These are phyloP conservation scores for Charina bottae DNA, from an alignment of 2,113 vertebrate genomes.

Conservation along the genomic window DNA sequence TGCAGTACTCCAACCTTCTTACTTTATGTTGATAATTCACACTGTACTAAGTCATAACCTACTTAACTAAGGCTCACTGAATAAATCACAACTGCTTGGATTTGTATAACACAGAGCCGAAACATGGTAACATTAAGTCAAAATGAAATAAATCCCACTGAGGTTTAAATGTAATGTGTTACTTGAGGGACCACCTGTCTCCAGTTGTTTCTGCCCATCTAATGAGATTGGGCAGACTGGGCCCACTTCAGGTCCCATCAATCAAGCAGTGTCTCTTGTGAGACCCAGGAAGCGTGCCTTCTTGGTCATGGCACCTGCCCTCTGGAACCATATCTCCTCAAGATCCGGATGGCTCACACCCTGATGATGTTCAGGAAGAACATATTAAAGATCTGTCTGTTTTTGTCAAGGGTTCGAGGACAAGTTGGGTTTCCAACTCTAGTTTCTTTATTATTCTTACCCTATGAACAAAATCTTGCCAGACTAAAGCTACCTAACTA, in stretches of 20 bases:
- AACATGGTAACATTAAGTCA: not conserved
- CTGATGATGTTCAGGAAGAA: not conserved
- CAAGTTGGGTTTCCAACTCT: no score
- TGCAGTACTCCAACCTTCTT: not conserved
- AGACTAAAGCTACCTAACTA: no score
- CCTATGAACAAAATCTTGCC: no score
- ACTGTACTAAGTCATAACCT: not conserved
- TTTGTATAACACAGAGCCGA: not conserved
- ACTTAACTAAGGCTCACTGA: constrained; percentile 13
- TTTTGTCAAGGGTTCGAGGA: no score
- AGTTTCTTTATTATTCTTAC: no score
- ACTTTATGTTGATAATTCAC: not conserved
- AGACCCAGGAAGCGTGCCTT: not conserved
- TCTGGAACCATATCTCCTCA: not conserved
- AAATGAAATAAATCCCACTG: not conserved
- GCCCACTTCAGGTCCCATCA: not conserved
- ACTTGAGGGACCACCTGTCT: not conserved
- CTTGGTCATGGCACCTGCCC: not conserved
- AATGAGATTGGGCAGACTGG: not conserved
- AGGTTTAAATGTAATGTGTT: not conserved
- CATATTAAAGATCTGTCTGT: not conserved
- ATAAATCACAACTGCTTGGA: not conserved
- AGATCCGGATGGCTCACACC: not conserved
- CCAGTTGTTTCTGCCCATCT: not conserved
- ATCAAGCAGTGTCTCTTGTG: not conserved